Base-by-base conservation (phyloP, 2,888 invertebrate species). In the Trichacis sp. region DNA sequence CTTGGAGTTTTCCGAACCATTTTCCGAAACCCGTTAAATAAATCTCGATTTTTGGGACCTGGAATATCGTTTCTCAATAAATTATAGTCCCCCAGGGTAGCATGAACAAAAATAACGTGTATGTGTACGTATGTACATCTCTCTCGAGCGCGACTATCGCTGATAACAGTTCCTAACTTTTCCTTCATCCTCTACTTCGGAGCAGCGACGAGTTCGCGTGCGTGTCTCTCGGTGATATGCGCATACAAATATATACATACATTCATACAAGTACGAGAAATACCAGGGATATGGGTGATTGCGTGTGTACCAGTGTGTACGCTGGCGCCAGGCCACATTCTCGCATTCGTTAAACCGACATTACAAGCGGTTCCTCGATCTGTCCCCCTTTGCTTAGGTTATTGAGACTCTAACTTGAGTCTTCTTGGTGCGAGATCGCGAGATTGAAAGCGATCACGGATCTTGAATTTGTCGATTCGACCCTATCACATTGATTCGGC, bases 251-350 rank as follows among this genome's bases (percentile, higher is more conserved):
- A 19, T 24, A n/a, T n/a, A n/a, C n/a, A n/a, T n/a, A n/a, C n/a
- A n/a, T 17, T 17, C 17, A 47, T 12, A 40, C 36, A 48, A 19
- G 45, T 5, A 36, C 30, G 51, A 42, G 42, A n/a, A 42, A 42
- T 42, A 15, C 42, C 42, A 42, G 2, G 9, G 14, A 19, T 18
- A 19, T 45, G 38, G 48, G 49, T 36, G 63, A 29, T 24, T 38
- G 17, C 56, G 19, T 47, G 51, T 33, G 50, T 53, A 49, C 30
- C 11, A 24, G n/a, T 52, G 66, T 63, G 45, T 68, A 53, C 59
- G 67, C 64, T 68, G 68, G 64, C 68, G 68, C 68, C 68, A 68
- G 54, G 68, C 59, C 52, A 56, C 58, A 62, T 64, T 66, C 68
- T 59, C 51, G 60, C 59, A 63, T 65, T 64, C 50, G 65, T 68